These are phyloP conservation scores for Troides helena DNA, from an alignment of 2,888 invertebrate genomes.

Conservation along the genomic window DNA sequence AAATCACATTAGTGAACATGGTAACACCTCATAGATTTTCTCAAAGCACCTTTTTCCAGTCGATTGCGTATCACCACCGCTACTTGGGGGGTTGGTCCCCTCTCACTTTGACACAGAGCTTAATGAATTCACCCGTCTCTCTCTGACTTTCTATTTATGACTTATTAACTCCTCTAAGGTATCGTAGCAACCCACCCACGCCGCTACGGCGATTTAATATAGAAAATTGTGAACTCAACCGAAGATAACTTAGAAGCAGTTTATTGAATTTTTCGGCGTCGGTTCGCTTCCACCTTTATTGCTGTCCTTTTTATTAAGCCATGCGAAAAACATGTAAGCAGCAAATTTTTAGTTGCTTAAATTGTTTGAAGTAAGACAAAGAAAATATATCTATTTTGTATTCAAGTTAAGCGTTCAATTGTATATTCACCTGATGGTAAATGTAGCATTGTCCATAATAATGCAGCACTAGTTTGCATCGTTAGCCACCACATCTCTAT, in stretches of 20 bases:
- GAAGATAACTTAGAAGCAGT: conserved; percentile 64
- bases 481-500: too few species aligned
- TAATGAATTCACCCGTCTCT: conserved; percentile 47
- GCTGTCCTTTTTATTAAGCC: conserved; percentile 21
- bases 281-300: conserved; percentile 32
- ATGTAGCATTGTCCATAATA: too few species aligned
- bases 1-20: conserved; percentile 53
- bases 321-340: not conserved
- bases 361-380: too few species aligned
- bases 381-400: too few species aligned
- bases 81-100: conserved; percentile 56
- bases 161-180: conserved; percentile 79
- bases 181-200: conserved; percentile 75
- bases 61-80: conserved; percentile 71
- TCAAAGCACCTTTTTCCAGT: conserved; percentile 75
- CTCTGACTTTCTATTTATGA: conserved; percentile 70
- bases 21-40: conserved; percentile 65
- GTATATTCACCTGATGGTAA: too few species aligned
- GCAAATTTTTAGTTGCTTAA: not conserved
- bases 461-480: too few species aligned
- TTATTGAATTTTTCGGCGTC: conserved; percentile 70
- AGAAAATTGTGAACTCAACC: conserved; percentile 74
- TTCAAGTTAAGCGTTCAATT: too few species aligned
- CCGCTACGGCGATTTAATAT: conserved; percentile 71
- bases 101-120: conserved; percentile 47